A percentile compares a stretch with the other conserved stretches of the same genome.
phyloP scores from a whole-genome alignment of 2,797 vertebrate genomes.

The Gymnopithys bicolor region DNA sequence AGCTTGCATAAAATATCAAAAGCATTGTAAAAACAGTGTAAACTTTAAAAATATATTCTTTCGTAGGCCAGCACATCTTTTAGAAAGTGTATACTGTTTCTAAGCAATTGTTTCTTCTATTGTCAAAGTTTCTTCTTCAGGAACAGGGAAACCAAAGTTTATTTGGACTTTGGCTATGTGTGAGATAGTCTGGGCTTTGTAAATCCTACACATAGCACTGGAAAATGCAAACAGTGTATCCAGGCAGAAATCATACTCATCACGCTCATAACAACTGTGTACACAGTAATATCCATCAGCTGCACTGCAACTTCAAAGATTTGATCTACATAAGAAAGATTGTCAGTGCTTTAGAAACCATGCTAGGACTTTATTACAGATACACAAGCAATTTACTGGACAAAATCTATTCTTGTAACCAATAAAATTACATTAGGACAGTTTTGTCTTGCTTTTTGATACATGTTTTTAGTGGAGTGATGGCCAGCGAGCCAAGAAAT shows the following conservation, averaged over 20 bases:
- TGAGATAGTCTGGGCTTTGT: constrained; percentile 8
- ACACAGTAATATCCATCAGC: background rate
- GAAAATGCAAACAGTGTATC: constrained; percentile 48
- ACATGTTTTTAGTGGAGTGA: fast-evolving
- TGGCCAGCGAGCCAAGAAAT: background rate
- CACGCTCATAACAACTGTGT: background rate
- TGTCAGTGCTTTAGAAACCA: background rate
- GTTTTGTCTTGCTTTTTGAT: background rate
- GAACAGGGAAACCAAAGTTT: constrained; percentile 38
- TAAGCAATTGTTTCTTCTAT: constrained; percentile 61
- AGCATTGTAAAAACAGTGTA: constrained; percentile 69
- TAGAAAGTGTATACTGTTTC: constrained; percentile 58
- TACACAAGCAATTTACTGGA: background rate
- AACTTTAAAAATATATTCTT: constrained; percentile 50
- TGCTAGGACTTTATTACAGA: background rate
- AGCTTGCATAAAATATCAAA: constrained; percentile 75
- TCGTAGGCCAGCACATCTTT: constrained; percentile 28
- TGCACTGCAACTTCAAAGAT: background rate
- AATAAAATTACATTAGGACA: background rate
- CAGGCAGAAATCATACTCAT: background rate
- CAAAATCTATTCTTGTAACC: background rate
- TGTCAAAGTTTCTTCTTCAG: constrained; percentile 49
- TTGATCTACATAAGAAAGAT: background rate
- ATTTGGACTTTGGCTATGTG: constrained; percentile 36
- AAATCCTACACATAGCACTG: constrained; percentile 19